Base-by-base conservation (phyloP, 2,113 vertebrate genomes). In the Xiphorhynchus elegans region DNA sequence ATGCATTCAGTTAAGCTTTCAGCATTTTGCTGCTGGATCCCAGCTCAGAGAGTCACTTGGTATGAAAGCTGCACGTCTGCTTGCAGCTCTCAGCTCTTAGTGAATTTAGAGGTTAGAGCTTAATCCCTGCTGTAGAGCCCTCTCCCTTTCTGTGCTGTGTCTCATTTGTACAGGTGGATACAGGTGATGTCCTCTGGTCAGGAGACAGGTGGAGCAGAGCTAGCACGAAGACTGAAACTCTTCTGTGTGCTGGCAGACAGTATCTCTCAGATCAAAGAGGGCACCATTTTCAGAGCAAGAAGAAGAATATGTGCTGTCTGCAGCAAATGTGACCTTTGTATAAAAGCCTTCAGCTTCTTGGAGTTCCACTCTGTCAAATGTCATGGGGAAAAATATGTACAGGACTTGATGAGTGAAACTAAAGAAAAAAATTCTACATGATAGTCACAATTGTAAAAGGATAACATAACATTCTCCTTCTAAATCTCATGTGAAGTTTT, bases 241-340 rank as follows among this genome's bases (percentile, higher is more conserved):
- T 80, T 69, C 73, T 90, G 84, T 74, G 66, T 92, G 95, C 89
- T 72, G 80, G 31, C 80, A 93, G 93, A 94, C 80, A 90, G 14
- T 86, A 62, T 52, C 64, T 52, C 64, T 90, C 72, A 86, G 66
- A 82, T 96, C 90, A 95, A 92, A 89, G 87, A 91, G 77, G 31
- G 44, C 84, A 95, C 81, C 24, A 39, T 95, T 96, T 95, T n/a
- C 69, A 85, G 84, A 75, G 52, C 42, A 80, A 78, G 80, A 74
- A 78, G 64, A 87, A 72, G 75, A 94, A 95, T 26, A 66, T 77
- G 10, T 58, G 44, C 69, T 94, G 84, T 63, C 89, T 95, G 63
- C 89, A 76, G 76, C 59, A 50, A 37, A 81, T 68, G 17, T 96
- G 95, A 96, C 93, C 89, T 96, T 91, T 97, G 66, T 63, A 15